These are phyloP conservation scores for Coracias cyanogaster DNA, from an alignment of 2,797 vertebrate species.

Conservation along the genomic window DNA sequence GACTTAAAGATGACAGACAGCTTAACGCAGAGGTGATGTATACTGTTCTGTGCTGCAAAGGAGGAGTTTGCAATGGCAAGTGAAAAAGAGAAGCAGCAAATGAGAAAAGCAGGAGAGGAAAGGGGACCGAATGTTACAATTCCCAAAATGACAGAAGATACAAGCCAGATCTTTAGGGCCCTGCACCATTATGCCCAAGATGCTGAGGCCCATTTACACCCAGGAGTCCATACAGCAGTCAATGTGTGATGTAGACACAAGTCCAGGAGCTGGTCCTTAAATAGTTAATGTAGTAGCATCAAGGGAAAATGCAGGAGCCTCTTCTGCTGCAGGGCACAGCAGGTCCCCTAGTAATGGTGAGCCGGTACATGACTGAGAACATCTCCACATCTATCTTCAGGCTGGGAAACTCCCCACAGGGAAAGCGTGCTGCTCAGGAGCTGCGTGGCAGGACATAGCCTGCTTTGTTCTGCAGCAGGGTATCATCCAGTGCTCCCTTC, in stretches of 20 bases:
- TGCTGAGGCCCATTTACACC: not conserved
- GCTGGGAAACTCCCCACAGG: not conserved
- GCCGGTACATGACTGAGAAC: not conserved
- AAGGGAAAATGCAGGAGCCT: not conserved
- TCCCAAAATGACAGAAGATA: not conserved
- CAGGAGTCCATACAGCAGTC: not conserved
- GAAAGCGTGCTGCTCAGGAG: not conserved
- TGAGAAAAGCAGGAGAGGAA: not conserved
- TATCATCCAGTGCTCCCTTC: not conserved
- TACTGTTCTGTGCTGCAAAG: not conserved
- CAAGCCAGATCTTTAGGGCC: not conserved
- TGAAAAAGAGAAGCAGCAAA: not conserved
- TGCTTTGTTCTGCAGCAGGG: not conserved
- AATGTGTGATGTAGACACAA: not conserved
- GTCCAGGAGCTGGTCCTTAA: not conserved
- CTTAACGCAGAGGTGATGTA: not conserved
- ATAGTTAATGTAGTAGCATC: not conserved
- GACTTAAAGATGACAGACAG: not conserved
- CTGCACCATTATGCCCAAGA: not conserved
- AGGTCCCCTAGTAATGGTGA: not conserved
- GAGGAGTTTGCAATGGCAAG: not conserved
- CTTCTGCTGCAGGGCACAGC: not conserved
- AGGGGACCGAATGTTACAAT: not conserved
- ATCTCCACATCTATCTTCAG: not conserved
- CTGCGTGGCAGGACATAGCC: slow-evolving; percentile 25